A percentile compares a stretch with the other conserved stretches of the same genome.
These are phyloP conservation scores for Penelope pileata DNA, from an alignment of 2,113 vertebrate genomes.

Conservation along the genomic window DNA sequence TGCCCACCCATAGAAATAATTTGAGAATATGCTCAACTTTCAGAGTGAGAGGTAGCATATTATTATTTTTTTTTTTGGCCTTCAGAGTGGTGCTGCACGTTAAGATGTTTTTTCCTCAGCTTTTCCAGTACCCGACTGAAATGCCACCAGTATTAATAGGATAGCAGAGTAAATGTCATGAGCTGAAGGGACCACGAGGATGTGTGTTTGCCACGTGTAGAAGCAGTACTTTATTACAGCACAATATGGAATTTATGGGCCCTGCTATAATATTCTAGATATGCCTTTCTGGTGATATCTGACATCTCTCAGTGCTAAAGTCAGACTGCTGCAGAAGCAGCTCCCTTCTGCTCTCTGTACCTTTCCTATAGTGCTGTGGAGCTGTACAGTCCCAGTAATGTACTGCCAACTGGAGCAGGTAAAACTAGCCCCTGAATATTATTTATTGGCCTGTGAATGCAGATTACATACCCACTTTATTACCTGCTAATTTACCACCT, in stretches of 20 bases:
- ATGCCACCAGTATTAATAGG: conserved; percentile 34
- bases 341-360: background rate
- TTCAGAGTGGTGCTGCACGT: conserved; percentile 3
- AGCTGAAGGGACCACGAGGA: conserved; percentile 17
- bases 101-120: background rate
- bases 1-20: background rate
- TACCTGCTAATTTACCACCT: conserved; percentile 74
- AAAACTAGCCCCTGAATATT: conserved; percentile 32
- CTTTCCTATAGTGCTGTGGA: background rate
- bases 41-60: background rate
- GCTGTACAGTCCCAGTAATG: background rate
- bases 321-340: conserved; percentile 1
- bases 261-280: conserved; percentile 18
- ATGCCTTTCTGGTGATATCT: conserved; percentile 33
- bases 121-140: conserved; percentile 38
- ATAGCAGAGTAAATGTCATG: conserved; percentile 36
- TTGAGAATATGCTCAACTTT: background rate
- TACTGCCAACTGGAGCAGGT: conserved; percentile 15
- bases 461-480: conserved; percentile 67
- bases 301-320: conserved; percentile 39
- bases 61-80: background rate
- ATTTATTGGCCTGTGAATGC: conserved; percentile 57
- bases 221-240: conserved; percentile 3
- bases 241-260: conserved; percentile 44
- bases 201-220: conserved; percentile 35